Evolutionary conservation across 2,113 vertebrate species (phyloP).

Genomic region (Dinomys branickii): DNA sequence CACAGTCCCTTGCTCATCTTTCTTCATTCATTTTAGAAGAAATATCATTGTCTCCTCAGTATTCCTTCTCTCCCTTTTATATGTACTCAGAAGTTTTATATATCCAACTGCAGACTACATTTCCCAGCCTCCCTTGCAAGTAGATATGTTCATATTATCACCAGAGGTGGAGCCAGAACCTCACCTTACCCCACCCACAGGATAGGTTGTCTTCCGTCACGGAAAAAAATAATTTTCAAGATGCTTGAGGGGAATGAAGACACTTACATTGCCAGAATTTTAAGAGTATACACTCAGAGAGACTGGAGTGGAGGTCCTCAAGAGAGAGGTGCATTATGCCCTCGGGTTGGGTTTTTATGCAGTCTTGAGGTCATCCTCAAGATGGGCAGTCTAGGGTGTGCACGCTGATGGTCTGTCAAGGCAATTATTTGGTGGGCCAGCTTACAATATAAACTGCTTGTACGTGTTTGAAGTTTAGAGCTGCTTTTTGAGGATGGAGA

Average conservation of each 20-base stretch:
- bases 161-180: not conserved
- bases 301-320: no score
- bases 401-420: not conserved
- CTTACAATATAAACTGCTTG: not conserved
- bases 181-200: not conserved
- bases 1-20: not conserved
- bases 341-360: not conserved
- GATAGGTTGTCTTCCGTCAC: not conserved
- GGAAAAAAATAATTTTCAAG: not conserved
- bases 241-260: not conserved
- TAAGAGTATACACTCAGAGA: not conserved
- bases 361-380: not conserved
- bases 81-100: not conserved
- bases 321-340: not conserved
- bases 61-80: not conserved
- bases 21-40: not conserved
- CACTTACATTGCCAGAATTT: not conserved
- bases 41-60: not conserved
- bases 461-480: not conserved
- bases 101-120: not conserved
- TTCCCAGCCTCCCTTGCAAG: conserved; percentile 2
- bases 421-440: not conserved
- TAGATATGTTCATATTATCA: not conserved
- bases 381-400: not conserved
- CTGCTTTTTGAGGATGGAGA: not conserved